These are phyloP conservation scores for Halocynthia aurantium DNA, from an alignment of 23 tunicate species.

Conservation along the genomic window DNA sequence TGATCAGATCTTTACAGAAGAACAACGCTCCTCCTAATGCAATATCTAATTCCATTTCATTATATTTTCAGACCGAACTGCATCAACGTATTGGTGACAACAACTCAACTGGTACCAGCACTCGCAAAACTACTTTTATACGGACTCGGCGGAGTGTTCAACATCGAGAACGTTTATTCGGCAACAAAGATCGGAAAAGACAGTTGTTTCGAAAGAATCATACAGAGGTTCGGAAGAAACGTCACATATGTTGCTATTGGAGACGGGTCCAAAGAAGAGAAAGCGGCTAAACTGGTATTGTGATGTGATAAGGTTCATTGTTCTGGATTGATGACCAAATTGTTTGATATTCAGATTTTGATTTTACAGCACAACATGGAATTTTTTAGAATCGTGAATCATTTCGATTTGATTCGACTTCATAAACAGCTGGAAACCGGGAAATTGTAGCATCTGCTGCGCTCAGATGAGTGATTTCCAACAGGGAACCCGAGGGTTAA, in stretches of 20 bases:
- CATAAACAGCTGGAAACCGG: constrained; percentile 92
- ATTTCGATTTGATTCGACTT: constrained; percentile 91
- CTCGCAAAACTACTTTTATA: constrained; percentile 86
- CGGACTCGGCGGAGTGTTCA: constrained; percentile 83
- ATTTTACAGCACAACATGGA: constrained; percentile 93
- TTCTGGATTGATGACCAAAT: too few relatives aligned
- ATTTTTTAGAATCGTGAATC: constrained; percentile 90
- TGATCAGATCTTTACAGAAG: too few relatives aligned
- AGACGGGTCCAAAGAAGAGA: constrained; percentile 91
- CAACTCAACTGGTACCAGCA: constrained; percentile 91
- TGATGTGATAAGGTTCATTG: neutral
- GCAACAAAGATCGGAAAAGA: constrained; percentile 99
- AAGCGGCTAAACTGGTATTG: constrained; percentile 93
- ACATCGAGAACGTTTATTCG: constrained; percentile 92
- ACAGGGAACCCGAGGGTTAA: too few relatives aligned
- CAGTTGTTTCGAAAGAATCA: constrained; percentile 94
- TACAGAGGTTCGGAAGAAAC: constrained; percentile 89
- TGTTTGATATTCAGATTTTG: neutral
- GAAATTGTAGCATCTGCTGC: constrained; percentile 17
- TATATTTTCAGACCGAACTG: constrained; percentile 62
- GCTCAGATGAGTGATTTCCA: too few relatives aligned
- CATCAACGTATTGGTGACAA: constrained; percentile 83
- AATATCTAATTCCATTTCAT: neutral
- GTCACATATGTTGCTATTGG: constrained; percentile 96
- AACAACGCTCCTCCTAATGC: too few relatives aligned